Conservation (phyloP, 2,113 vertebrate genomes). For the Ellobius talpinus region DNA sequence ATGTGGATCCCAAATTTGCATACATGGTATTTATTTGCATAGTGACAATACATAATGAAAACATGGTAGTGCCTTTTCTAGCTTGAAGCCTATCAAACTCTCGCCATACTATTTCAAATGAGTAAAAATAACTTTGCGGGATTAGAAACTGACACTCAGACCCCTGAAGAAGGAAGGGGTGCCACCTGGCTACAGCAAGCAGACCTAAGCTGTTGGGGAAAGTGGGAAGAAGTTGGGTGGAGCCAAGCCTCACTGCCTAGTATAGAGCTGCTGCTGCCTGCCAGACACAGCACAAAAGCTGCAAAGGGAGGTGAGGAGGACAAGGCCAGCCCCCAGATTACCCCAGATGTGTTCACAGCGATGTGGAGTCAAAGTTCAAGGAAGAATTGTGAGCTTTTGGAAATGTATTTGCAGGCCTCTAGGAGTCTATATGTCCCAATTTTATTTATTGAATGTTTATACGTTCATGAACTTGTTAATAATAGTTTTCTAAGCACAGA, state of each 20-base stretch:
- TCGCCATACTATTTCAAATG: not conserved
- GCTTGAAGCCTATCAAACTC: not conserved
- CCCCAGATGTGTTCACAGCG: not conserved
- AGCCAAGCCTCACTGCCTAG: not conserved
- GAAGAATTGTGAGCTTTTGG: not conserved
- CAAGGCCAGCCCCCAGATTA: no score
- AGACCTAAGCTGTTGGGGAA: not conserved
- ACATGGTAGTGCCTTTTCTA: not conserved
- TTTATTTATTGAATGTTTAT: not conserved
- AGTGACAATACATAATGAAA: not conserved
- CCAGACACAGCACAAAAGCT: no score
- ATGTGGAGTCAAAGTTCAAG: not conserved
- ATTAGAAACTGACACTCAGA: not conserved
- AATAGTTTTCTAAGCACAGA: not conserved
- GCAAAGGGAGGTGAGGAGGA: rapidly evolving
- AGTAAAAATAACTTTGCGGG: no score
- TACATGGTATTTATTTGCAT: not conserved
- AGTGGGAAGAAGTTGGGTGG: not conserved
- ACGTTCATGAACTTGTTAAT: not conserved
- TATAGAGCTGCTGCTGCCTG: not conserved
- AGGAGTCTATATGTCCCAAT: not conserved
- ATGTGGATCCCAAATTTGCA: not conserved
- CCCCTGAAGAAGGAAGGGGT: no score
- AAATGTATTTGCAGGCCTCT: not conserved
- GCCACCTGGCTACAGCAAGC: not conserved